Percentiles rank a stretch among this genome's conserved stretches.
Evolutionary conservation across 2,797 vertebrate species (phyloP).

Genomic region (Periparus ater): DNA sequence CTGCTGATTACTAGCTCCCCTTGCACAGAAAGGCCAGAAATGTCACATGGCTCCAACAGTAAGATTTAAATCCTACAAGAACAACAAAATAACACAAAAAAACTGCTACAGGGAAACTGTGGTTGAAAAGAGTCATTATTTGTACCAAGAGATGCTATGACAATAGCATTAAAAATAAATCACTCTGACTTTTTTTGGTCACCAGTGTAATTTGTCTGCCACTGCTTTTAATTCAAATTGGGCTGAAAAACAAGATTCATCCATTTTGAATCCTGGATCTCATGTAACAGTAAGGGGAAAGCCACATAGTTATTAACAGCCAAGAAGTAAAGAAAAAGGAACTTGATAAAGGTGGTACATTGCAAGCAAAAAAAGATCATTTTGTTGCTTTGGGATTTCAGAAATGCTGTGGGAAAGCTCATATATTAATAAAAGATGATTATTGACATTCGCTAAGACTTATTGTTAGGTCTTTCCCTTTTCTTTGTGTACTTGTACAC

Average conservation of each 20-base stretch:
- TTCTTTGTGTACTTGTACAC: not conserved
- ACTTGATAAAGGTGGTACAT: not conserved
- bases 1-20: not conserved
- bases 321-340: not conserved
- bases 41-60: not conserved
- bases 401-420: not conserved
- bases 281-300: not conserved
- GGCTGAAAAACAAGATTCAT: not conserved
- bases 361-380: not conserved
- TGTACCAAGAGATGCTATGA: not conserved
- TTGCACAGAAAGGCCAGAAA: constrained; percentile 47
- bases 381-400: constrained; percentile 11
- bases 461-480: not conserved
- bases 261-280: not conserved
- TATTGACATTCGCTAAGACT: constrained; percentile 15
- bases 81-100: constrained; percentile 2
- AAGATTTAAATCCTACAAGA: constrained; percentile 47
- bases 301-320: not conserved
- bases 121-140: not conserved
- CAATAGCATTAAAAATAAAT: constrained; percentile 25
- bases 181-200: not conserved
- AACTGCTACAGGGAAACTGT: constrained; percentile 33
- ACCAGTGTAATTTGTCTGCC: not conserved
- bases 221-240: not conserved
- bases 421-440: not conserved